Conservation (phyloP, 2,888 invertebrate species). For the Pocota personata region DNA sequence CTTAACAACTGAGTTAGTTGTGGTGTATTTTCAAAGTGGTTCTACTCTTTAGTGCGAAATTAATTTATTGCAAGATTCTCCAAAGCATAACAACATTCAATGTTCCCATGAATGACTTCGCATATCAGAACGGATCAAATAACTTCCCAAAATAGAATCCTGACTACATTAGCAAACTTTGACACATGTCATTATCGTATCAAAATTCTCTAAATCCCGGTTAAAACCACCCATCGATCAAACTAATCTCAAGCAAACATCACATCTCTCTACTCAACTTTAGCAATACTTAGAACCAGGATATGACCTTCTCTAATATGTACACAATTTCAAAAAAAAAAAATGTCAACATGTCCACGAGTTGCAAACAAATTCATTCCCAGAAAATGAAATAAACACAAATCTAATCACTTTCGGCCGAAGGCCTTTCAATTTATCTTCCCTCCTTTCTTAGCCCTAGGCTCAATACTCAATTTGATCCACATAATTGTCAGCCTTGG, state of each 20-base stretch:
- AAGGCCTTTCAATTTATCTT: not conserved
- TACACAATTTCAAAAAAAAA: conserved; percentile 11
- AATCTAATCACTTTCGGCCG: conserved; percentile 10
- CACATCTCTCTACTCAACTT: not conserved
- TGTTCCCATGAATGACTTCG: no score
- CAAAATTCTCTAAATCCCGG: not conserved
- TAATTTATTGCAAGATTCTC: no score
- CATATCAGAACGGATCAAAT: no score
- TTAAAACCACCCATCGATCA: conserved; percentile 17
- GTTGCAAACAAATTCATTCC: conserved; percentile 17
- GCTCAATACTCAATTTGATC: conserved; percentile 51
- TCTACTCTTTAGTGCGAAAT: no score
- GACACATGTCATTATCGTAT: not conserved
- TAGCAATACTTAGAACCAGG: not conserved
- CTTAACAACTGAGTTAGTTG: no score
- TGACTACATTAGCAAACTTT: not conserved
- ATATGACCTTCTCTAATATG: not conserved
- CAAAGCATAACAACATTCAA: no score
- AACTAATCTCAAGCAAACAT: not conserved
- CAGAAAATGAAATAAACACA: not conserved
- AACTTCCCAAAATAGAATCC: not conserved
- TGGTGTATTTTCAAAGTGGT: no score
- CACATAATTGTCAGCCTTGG: conserved; percentile 55
- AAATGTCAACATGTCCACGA: conserved; percentile 43
- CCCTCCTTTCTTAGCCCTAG: not conserved